phyloP scores from a whole-genome alignment of 2,113 vertebrate genomes.

The Phyllostomus discolor region DNA sequence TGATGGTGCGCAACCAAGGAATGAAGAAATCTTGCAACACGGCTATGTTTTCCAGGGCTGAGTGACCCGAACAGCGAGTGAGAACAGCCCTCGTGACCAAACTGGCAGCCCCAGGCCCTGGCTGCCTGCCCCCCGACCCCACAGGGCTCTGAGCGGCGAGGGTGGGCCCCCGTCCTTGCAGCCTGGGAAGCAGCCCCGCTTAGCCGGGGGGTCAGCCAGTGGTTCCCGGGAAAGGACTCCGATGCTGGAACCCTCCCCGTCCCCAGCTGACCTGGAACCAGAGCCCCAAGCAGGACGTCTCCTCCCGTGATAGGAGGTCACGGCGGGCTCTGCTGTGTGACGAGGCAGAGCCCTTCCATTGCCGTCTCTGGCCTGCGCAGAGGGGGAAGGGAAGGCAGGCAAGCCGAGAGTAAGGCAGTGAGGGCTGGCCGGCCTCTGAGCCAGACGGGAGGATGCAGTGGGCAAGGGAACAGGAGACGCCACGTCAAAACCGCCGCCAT shows the following conservation, averaged over 20 bases:
- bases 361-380: background rate
- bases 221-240: background rate
- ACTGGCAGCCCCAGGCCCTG: background rate
- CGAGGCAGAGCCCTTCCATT: background rate
- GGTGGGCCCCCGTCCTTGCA: background rate
- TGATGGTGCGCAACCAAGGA: background rate
- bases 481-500: background rate
- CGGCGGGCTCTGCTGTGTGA: background rate
- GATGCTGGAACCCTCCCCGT: background rate
- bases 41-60: constrained; percentile 27
- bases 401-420: too few relatives aligned
- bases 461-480: background rate
- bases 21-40: constrained; percentile 38
- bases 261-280: background rate
- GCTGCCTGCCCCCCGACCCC: background rate
- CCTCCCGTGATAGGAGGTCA: background rate
- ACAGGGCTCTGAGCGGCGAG: background rate
- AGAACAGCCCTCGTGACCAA: background rate
- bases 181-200: background rate
- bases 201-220: background rate
- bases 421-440: too few relatives aligned
- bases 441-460: background rate
- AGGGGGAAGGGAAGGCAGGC: background rate
- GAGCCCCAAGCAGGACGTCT: background rate
- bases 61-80: background rate